Percentiles rank a stretch among this genome's conserved stretches.
These are phyloP conservation scores for Teleogryllus oceanicus DNA, from an alignment of 2,888 invertebrate genomes.

Conservation along the genomic window DNA sequence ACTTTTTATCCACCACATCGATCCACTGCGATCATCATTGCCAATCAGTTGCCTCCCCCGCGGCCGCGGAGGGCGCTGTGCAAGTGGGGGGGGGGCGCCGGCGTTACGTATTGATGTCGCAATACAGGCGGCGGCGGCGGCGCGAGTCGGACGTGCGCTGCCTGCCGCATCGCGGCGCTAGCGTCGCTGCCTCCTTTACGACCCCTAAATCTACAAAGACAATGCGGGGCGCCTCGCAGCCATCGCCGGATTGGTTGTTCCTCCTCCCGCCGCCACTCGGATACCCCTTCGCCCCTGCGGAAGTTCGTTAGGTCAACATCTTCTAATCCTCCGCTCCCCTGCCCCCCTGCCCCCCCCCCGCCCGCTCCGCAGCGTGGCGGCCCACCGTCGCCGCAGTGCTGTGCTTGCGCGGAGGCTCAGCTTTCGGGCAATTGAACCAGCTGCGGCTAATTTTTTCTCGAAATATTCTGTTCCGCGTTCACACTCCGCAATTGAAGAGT, in stretches of 20 bases:
- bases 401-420: too few relatives aligned
- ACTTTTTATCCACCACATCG: too few relatives aligned
- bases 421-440: too few relatives aligned
- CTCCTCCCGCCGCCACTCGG: neutral
- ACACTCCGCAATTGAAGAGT: too few relatives aligned
- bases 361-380: too few relatives aligned
- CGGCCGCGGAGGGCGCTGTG: neutral
- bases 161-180: neutral
- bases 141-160: conserved; percentile 4
- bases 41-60: too few relatives aligned
- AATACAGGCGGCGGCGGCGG: neutral
- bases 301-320: conserved; percentile 18
- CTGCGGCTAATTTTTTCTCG: too few relatives aligned
- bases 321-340: neutral
- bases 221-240: neutral
- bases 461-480: too few relatives aligned
- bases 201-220: conserved; percentile 18
- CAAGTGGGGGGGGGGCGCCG: neutral
- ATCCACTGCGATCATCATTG: too few relatives aligned
- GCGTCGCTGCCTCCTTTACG: conserved; percentile 10
- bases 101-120: conserved; percentile 18
- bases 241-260: neutral
- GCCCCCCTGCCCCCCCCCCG: too few relatives aligned
- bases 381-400: too few relatives aligned
- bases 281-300: conserved; percentile 4